Percentiles rank a stretch among this genome's conserved stretches.
Evolutionary conservation across 2,888 invertebrate genomes (phyloP).

Genomic region (Agrochola circellaris): DNA sequence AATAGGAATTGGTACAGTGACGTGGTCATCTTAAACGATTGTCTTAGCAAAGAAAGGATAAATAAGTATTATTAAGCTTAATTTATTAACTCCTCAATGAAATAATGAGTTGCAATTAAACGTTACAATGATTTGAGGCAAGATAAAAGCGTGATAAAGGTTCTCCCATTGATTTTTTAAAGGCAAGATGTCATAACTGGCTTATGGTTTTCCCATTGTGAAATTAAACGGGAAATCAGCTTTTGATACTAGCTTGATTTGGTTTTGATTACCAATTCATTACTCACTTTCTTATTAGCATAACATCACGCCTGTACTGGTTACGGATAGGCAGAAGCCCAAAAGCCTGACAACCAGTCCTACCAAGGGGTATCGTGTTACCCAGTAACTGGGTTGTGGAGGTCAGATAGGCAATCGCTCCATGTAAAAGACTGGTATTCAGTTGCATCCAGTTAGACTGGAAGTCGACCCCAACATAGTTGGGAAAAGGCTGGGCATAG

Average conservation of each 20-base stretch:
- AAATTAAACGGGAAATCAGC: background rate
- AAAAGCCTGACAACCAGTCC: no score
- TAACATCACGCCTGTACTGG: no score
- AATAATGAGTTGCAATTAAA: conserved; percentile 29
- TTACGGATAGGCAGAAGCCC: no score
- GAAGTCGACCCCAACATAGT: no score
- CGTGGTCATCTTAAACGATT: conserved; percentile 49
- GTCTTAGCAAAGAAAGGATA: conserved; percentile 52
- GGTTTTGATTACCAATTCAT: background rate
- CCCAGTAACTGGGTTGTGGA: no score
- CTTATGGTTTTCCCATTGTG: background rate
- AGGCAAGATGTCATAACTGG: no score
- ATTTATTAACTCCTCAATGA: conserved; percentile 48
- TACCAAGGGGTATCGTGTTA: no score
- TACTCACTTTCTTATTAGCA: background rate
- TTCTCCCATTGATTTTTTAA: background rate
- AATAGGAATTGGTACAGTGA: conserved; percentile 16
- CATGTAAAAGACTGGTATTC: no score
- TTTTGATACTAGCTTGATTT: conserved; percentile 2
- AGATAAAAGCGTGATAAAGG: background rate
- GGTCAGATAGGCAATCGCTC: no score
- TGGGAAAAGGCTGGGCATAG: no score
- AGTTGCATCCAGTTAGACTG: no score
- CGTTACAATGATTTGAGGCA: background rate
- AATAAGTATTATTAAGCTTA: conserved; percentile 51